Percentiles rank a stretch among this genome's conserved stretches.
phyloP scores from a whole-genome alignment of 2,113 vertebrate species.

The Pterocles gutturalis region DNA sequence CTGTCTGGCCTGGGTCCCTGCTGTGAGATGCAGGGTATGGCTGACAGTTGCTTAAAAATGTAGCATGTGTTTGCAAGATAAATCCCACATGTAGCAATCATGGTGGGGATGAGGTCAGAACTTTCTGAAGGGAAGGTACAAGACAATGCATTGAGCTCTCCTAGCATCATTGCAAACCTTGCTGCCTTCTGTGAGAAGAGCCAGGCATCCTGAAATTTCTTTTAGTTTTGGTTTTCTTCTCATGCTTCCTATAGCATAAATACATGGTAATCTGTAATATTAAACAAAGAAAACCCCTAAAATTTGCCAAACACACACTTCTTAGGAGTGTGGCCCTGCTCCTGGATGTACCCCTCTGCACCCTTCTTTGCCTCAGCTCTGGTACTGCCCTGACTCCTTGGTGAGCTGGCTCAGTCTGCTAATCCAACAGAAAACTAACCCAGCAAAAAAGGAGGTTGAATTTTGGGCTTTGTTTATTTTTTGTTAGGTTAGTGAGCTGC shows the following conservation, averaged over 20 bases:
- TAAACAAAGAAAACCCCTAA: background rate
- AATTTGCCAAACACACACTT: background rate
- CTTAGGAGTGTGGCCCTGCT: background rate
- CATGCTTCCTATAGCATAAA: background rate
- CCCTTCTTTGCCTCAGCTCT: background rate
- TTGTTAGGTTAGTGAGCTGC: background rate
- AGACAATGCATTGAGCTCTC: background rate
- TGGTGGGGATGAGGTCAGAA: background rate
- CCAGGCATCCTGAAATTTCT: background rate
- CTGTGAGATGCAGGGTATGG: background rate
- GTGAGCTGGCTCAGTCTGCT: accelerated
- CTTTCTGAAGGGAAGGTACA: background rate
- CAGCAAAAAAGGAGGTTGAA: background rate
- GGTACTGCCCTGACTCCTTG: background rate
- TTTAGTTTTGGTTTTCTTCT: background rate
- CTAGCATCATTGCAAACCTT: background rate
- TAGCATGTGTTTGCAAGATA: background rate
- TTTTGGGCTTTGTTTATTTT: background rate
- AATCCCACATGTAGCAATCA: background rate
- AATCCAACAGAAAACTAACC: background rate
- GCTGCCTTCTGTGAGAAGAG: background rate
- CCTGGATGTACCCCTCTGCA: background rate
- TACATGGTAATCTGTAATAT: background rate
- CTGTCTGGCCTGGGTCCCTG: background rate
- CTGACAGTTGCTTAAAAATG: background rate